Conservation (phyloP, 2,797 vertebrate species). For the Amblyraja radiata region DNA sequence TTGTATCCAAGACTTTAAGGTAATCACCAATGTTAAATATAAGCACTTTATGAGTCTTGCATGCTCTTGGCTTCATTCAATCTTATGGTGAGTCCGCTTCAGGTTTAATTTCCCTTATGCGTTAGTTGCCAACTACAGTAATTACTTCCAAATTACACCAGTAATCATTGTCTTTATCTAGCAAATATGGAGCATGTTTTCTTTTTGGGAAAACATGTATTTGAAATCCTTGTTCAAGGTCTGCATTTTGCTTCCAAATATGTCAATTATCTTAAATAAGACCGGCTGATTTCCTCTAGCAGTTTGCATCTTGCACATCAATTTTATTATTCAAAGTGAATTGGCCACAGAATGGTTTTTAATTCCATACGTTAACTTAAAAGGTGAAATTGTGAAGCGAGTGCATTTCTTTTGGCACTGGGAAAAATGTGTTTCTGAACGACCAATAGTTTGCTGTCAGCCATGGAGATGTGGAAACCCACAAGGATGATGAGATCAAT, state of each 20-base stretch:
- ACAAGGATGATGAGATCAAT: neutral
- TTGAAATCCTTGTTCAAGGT: neutral
- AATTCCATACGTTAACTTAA: neutral
- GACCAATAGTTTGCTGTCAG: neutral
- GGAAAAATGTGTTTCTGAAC: neutral
- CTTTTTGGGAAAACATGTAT: neutral
- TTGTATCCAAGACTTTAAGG: neutral
- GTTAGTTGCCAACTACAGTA: neutral
- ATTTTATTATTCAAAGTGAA: neutral
- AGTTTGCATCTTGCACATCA: neutral
- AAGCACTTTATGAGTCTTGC: neutral
- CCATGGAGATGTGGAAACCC: neutral
- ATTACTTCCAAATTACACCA: neutral
- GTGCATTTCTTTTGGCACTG: neutral
- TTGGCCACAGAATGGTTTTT: neutral
- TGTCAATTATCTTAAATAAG: too few relatives aligned
- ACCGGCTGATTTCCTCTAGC: too few relatives aligned
- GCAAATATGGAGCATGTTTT: neutral
- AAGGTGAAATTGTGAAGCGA: neutral
- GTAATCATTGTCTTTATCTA: neutral
- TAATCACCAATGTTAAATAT: neutral
- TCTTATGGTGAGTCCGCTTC: neutral
- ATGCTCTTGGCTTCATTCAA: neutral
- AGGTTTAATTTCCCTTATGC: neutral
- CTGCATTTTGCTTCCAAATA: neutral